These are phyloP conservation scores for Clepsis dumicolana DNA, from an alignment of 2,888 invertebrate species.

Conservation along the genomic window DNA sequence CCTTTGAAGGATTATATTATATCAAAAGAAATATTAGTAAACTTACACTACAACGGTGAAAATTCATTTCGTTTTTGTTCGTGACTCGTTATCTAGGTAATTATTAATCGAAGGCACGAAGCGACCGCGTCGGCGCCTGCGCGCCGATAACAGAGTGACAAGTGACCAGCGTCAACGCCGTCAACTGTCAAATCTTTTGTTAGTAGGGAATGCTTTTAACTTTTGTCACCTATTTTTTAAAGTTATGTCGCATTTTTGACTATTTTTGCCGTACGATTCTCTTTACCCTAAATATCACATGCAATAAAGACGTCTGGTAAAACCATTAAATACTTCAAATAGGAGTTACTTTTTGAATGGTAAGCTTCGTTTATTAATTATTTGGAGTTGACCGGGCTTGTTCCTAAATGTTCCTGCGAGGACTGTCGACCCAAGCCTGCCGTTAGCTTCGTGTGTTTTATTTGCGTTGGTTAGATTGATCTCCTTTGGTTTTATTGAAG, in stretches of 20 bases:
- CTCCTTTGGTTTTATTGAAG: conserved; percentile 85
- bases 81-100: too few relatives aligned
- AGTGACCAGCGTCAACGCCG: conserved; percentile 66
- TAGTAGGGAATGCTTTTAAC: conserved; percentile 72
- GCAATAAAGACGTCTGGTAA: conserved; percentile 27
- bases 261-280: conserved; percentile 47
- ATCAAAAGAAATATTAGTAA: too few relatives aligned
- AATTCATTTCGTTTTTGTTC: too few relatives aligned
- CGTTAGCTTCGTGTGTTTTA: conserved; percentile 63
- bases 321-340: conserved; percentile 10
- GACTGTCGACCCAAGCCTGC: conserved; percentile 59
- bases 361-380: conserved; percentile 69
- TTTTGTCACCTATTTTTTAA: conserved; percentile 58
- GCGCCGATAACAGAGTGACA: conserved; percentile 47
- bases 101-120: too few relatives aligned
- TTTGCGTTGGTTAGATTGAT: conserved; percentile 71
- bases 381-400: conserved; percentile 66
- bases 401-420: conserved; percentile 63
- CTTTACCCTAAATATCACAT: conserved; percentile 36
- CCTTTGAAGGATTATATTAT: too few relatives aligned
- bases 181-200: conserved; percentile 54
- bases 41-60: too few relatives aligned
- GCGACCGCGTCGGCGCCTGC: conserved; percentile 2
- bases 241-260: conserved; percentile 62
- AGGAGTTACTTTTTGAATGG: conserved; percentile 56